Base-by-base conservation (phyloP, 2,888 invertebrate genomes). In the Scrobipalpa costella region DNA sequence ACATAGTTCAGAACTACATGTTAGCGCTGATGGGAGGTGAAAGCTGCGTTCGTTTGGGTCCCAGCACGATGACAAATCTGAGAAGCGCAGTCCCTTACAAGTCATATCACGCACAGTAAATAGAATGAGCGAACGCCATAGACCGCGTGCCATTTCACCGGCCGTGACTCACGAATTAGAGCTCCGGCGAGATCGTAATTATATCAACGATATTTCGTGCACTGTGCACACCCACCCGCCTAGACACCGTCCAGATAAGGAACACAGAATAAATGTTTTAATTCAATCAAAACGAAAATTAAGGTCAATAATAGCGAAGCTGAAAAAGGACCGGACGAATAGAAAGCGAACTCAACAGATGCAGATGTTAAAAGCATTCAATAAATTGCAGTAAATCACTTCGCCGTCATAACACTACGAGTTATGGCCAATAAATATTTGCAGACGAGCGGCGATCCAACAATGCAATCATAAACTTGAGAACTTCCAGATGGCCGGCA, bases 101-200 rank as follows among this genome's bases (percentile, higher is more conserved):
- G 85, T 84, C 84, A 81, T 81, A 85, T 86, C 87, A 86, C 83
- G 88, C 83, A 76, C 77, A 69, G 81, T 84, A 21, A 86, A 87
- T 66, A 88, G 86, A 86, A 88, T 83, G 81, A 78, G 83, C 78
- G 44, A 49, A 60, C 77, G 76, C 81, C 79, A 83, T 83, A 83
- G 79, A 68, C 81, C 76, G 80, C 84, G 85, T 83, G 83, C 87
- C 85, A 85, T 89, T 88, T 87, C 85, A 83, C 83, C 77, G 80
- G 77, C 86, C 90, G 90, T 90, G 90, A 90, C 88, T 89, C 90
- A 90, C 90, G 90, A 90, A 89, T 89, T 89, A 90, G 88, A 89
- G 79, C 88, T 86, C 71, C 78, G 80, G 76, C 80, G 81, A 88
- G 86, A 88, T 86, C 81, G 84, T 86, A 88, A 90, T 88, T 89